Evolutionary conservation across 2,113 vertebrate genomes (phyloP), one percentile per base, ranked within the genome.

Genomic region (Phalacrocorax brasilianus): DNA sequence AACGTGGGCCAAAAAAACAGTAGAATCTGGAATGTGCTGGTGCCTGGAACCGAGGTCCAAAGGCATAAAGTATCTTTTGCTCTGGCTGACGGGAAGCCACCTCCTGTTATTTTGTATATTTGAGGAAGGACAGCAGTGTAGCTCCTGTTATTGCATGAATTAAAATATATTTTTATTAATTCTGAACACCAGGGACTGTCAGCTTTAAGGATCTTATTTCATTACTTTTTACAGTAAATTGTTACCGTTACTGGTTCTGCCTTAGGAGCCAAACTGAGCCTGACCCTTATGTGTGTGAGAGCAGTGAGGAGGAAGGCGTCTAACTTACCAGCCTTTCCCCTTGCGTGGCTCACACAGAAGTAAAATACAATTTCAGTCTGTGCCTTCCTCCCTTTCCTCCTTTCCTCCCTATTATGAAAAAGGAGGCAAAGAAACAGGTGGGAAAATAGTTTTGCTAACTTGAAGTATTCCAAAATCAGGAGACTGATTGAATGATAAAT

Each of bases 1-100:
- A 70, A 66, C 2, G 1, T 28, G 61, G 67, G 61, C 71, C 79
- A 96, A 91, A 92, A 68, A 68, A 7, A 1, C 59, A 68, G 73
- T 14, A 84, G 85, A 93, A 94, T 84, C 83, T 84, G 88, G 88
- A 96, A 78, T 32, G 22, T 68, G 27, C 85, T 76, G 58, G 55
- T 94, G 78, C 65, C 61, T 93, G 88, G 72, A 95, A 88, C 65
- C 5, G 15, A 84, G 65, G 44, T 68, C 72, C 66, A 85, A 73
- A 91, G 44, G 32, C 62, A 68, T 17, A 70, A 89, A 85, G 6
- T 66, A 8, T 59, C 79, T 95, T 95, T 63, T 47, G 30, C 75
- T 86, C 55, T 49, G 44, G 22, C 82, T 96, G 75, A 44, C 1
- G 14, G 75, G 66, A 85, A 90, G 38, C 32, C 59, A 75, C 63